phyloP scores from a whole-genome alignment of 2,888 invertebrate genomes.

The Drosophila basisetae region DNA sequence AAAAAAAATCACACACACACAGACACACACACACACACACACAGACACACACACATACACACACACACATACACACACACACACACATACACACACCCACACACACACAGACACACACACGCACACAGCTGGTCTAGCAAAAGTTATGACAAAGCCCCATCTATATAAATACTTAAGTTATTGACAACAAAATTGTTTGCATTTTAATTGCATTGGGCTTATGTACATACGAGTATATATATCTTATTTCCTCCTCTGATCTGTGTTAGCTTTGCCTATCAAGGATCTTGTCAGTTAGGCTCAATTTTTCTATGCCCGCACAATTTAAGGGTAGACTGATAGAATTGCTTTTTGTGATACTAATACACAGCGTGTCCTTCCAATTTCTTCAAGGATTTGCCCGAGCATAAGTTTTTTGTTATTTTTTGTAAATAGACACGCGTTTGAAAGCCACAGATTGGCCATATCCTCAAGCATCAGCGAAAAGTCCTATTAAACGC shows the following conservation, averaged over 20 bases:
- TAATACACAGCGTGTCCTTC: background rate
- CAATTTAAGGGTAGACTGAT: background rate
- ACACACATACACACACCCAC: background rate
- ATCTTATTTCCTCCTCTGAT: background rate
- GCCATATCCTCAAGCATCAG: background rate
- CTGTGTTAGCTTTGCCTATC: background rate
- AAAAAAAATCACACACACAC: background rate
- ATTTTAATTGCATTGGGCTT: background rate
- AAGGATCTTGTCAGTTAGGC: background rate
- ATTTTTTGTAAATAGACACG: background rate
- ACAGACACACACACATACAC: background rate
- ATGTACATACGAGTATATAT: background rate
- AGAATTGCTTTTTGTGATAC: too few species aligned
- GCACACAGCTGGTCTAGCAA: background rate
- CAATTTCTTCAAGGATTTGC: background rate
- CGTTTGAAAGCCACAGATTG: background rate
- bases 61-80: background rate
- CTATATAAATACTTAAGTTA: constrained; percentile 20
- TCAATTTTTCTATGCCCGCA: background rate
- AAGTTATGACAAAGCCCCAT: constrained; percentile 8
- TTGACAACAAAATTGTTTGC: constrained; percentile 4
- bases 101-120: background rate
- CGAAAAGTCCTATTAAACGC: background rate
- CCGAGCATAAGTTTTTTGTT: background rate
- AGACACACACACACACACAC: background rate